phyloP scores from a whole-genome alignment of 2,113 vertebrate species.

The Bolborhynchus lineola region DNA sequence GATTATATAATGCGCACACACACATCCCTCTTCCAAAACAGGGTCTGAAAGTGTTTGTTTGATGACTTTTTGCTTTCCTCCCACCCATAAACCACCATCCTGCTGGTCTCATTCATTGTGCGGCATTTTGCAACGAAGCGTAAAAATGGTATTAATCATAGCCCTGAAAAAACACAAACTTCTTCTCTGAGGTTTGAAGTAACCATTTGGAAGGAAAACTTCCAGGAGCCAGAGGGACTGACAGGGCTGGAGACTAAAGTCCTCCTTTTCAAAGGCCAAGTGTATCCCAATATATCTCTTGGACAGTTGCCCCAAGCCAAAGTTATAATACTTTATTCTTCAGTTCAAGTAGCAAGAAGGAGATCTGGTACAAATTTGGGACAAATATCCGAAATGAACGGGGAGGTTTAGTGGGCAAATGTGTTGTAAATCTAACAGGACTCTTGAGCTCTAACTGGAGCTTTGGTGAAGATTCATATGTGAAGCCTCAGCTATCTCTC shows the following conservation, averaged over 20 bases:
- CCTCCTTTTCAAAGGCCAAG: conserved; percentile 59
- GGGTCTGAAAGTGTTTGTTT: conserved; percentile 6
- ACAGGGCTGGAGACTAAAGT: conserved; percentile 45
- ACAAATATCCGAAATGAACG: not conserved
- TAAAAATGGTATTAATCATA: conserved; percentile 64
- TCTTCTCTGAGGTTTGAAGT: conserved; percentile 53
- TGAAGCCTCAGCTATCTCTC: not conserved
- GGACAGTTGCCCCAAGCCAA: conserved; percentile 34
- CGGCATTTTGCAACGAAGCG: conserved; percentile 32
- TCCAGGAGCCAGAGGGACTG: conserved; percentile 58
- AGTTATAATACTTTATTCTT: conserved; percentile 58
- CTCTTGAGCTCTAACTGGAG: not conserved
- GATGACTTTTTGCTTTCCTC: not conserved
- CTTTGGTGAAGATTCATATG: not conserved
- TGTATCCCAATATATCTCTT: conserved; percentile 60
- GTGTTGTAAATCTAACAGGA: not conserved
- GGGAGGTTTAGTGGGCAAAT: not conserved
- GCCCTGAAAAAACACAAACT: conserved; percentile 49
- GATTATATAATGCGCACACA: conserved; percentile 8
- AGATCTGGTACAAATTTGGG: conserved; percentile 48
- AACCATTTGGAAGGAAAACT: conserved; percentile 59
- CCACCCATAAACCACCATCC: conserved; percentile 24
- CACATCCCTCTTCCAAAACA: conserved; percentile 18
- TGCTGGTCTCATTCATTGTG: conserved; percentile 58
- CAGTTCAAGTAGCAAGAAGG: conserved; percentile 24